phyloP scores from a whole-genome alignment of 2,797 vertebrate species.

The Typhlichthys subterraneus region DNA sequence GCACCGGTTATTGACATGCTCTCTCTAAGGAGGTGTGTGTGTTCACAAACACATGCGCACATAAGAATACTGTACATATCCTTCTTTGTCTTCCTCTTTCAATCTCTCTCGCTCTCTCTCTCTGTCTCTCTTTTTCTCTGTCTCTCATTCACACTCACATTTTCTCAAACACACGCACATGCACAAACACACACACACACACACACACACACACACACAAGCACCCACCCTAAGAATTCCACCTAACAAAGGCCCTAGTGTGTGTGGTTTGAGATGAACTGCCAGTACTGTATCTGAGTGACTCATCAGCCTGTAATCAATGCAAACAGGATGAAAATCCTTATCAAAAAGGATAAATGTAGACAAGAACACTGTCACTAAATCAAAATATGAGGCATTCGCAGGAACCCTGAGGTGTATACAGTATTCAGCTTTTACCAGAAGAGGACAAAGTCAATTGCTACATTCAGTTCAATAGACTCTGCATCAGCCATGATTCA shows the following conservation, averaged over 20 bases:
- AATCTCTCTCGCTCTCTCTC: too few relatives aligned
- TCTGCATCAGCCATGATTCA: slow-evolving; percentile 55
- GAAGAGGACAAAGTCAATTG: slow-evolving; percentile 50
- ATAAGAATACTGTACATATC: slow-evolving; percentile 29
- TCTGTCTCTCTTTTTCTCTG: slow-evolving; percentile 4
- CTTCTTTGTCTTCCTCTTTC: slow-evolving; percentile 15
- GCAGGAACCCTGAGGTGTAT: slow-evolving; percentile 47
- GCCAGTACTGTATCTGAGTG: slow-evolving; percentile 69
- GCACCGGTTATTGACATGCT: too few relatives aligned
- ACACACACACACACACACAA: slow-evolving; percentile 21
- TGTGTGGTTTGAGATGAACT: slow-evolving; percentile 75
- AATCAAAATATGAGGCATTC: slow-evolving; percentile 67
- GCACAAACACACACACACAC: slow-evolving; percentile 26
- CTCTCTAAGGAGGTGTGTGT: slow-evolving; percentile 20
- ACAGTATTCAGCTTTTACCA: slow-evolving; percentile 20
- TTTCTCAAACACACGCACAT: slow-evolving; percentile 7
- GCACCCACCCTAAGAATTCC: slow-evolving; percentile 65
- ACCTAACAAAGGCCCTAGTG: slow-evolving; percentile 78
- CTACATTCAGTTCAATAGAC: slow-evolving; percentile 59
- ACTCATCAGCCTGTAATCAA: slow-evolving; percentile 80
- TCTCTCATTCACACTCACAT: slow-evolving; percentile 36
- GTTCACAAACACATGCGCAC: slow-evolving; percentile 53
- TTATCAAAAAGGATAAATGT: slow-evolving; percentile 78
- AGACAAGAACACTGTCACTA: slow-evolving; percentile 72
- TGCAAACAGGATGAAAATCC: slow-evolving; percentile 78